phyloP scores from a whole-genome alignment of 2,113 vertebrate genomes.

The Aptenodytes patagonicus region DNA sequence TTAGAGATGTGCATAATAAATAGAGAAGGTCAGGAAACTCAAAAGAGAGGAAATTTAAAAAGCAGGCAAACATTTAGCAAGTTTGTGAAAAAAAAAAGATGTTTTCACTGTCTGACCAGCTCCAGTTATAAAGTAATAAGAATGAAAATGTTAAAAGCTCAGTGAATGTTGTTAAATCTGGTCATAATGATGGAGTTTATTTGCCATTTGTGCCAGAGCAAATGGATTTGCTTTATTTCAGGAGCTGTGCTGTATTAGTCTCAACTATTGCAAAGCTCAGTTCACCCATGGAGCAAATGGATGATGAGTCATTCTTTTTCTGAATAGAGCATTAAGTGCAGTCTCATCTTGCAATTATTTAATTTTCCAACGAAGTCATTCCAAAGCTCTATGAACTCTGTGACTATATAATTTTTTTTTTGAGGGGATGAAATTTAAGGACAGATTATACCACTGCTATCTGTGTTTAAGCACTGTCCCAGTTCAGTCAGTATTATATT shows the following conservation, averaged over 20 bases:
- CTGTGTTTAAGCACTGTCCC: neutral
- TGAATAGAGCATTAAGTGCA: neutral
- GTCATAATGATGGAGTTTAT: neutral
- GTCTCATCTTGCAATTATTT: conserved; percentile 1
- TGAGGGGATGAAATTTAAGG: neutral
- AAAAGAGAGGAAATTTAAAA: neutral
- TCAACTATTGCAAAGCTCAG: neutral
- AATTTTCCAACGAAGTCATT: neutral
- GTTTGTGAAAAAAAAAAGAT: neutral
- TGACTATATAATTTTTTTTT: neutral
- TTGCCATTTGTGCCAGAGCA: neutral
- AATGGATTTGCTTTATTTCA: conserved; percentile 27
- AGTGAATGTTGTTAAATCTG: neutral
- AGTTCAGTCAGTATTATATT: neutral
- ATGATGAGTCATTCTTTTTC: conserved; percentile 28
- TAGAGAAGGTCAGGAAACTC: neutral
- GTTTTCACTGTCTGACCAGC: neutral
- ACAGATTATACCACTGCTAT: neutral
- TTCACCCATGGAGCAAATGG: neutral
- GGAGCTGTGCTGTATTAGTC: neutral
- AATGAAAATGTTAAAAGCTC: conserved; percentile 1
- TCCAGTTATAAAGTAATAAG: neutral
- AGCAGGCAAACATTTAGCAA: neutral
- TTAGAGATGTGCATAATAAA: neutral
- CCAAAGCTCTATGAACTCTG: neutral